Conservation (phyloP, 2,113 vertebrate species). For the Gasterosteus nipponicus region DNA sequence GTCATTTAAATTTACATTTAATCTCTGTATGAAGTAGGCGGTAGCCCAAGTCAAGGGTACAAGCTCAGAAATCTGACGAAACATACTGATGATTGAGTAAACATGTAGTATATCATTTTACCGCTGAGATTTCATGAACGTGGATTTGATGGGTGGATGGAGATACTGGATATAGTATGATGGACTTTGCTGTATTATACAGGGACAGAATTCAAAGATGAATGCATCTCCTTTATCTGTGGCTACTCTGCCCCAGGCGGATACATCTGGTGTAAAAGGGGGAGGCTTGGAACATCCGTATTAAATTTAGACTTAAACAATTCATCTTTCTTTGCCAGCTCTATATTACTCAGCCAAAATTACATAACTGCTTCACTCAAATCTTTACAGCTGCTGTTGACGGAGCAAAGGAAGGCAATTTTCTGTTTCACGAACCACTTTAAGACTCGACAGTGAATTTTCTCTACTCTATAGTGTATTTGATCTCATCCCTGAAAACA, state of each 20-base stretch:
- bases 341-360: slow-evolving; percentile 20
- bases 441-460: neutral
- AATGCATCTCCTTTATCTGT: slow-evolving; percentile 5
- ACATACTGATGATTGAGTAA: neutral
- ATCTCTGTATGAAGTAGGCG: neutral
- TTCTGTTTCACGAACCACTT: neutral
- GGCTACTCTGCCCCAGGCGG: slow-evolving; percentile 11
- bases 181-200: neutral
- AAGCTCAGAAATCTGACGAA: neutral
- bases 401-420: slow-evolving; percentile 1
- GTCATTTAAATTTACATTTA: neutral
- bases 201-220: slow-evolving; percentile 11
- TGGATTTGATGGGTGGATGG: neutral
- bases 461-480: neutral
- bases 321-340: slow-evolving; percentile 8
- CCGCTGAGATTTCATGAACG: neutral
- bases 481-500: neutral
- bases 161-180: neutral
- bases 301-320: slow-evolving; percentile 38
- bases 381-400: neutral
- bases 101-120: neutral
- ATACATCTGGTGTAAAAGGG: slow-evolving; percentile 20
- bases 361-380: slow-evolving; percentile 7
- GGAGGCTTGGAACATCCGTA: slow-evolving; percentile 32
- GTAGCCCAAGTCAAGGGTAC: neutral